phyloP scores from a whole-genome alignment of 2,113 vertebrate species.

The Ancistrus triradiatus region DNA sequence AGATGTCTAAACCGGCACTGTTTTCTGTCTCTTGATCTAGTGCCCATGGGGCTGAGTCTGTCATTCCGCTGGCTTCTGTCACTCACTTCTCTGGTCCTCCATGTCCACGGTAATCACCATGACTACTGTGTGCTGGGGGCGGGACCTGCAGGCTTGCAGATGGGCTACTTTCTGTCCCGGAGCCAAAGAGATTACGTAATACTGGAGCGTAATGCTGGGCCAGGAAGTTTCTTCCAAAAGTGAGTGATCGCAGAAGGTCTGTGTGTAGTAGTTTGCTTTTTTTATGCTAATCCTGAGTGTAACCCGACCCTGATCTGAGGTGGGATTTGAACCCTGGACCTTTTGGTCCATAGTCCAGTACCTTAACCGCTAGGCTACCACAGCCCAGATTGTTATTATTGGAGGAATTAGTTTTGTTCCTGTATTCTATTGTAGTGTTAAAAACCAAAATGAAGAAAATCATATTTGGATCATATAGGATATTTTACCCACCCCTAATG shows the following conservation, averaged over 20 bases:
- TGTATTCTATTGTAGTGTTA: no score
- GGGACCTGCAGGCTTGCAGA: constrained; percentile 86
- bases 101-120: constrained; percentile 44
- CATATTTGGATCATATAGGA: background rate
- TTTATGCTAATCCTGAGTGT: no score
- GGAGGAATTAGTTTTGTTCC: no score
- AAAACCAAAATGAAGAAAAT: no score
- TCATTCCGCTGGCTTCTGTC: constrained; percentile 44
- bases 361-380: no score
- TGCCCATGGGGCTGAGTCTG: constrained; percentile 57
- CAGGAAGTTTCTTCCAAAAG: constrained; percentile 86
- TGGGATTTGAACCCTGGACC: no score
- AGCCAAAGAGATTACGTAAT: constrained; percentile 79
- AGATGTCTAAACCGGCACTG: no score
- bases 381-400: no score
- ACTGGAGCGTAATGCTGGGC: constrained; percentile 76
- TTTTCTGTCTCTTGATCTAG: constrained; percentile 36
- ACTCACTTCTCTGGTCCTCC: constrained; percentile 27
- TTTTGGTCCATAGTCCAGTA: no score
- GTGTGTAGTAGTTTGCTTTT: no score
- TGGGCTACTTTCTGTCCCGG: constrained; percentile 82
- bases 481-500: no score
- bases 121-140: constrained; percentile 93
- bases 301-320: no score
- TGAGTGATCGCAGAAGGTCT: constrained; percentile 56